A percentile compares a stretch with the other conserved stretches of the same genome.
Conservation (phyloP, 2,113 vertebrate genomes). For the Malurus melanocephalus region DNA sequence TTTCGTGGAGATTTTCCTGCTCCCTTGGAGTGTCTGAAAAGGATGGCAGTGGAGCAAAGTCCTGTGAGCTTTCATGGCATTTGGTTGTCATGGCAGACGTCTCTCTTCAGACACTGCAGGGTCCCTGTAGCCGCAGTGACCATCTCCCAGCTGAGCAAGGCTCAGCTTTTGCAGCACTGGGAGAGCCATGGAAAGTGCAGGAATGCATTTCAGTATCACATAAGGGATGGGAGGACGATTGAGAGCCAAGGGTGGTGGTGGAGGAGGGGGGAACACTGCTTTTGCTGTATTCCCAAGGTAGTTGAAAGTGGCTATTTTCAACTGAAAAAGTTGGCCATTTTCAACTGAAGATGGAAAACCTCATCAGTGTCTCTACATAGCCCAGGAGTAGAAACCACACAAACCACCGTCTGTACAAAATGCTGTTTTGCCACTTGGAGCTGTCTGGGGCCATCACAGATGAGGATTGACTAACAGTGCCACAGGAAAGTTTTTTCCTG, state of each 20-base stretch:
- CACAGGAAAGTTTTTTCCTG: background rate
- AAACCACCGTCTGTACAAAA: background rate
- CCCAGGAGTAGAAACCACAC: background rate
- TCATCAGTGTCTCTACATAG: background rate
- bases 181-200: background rate
- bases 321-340: too few relatives aligned
- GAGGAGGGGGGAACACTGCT: background rate
- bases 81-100: background rate
- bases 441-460: background rate
- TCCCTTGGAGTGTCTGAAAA: background rate
- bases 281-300: background rate
- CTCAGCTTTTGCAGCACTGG: background rate
- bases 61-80: background rate
- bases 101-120: background rate
- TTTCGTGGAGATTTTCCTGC: background rate
- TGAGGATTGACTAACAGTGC: background rate
- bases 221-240: background rate
- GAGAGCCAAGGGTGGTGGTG: accelerated
- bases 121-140: background rate
- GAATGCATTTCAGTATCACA: background rate
- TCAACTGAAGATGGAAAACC: background rate
- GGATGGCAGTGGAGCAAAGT: background rate
- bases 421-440: background rate
- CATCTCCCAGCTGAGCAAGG: background rate
- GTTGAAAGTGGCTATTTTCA: background rate